These are phyloP conservation scores for Lycocorax pyrrhopterus DNA, from an alignment of 2,113 vertebrate species.

Conservation along the genomic window DNA sequence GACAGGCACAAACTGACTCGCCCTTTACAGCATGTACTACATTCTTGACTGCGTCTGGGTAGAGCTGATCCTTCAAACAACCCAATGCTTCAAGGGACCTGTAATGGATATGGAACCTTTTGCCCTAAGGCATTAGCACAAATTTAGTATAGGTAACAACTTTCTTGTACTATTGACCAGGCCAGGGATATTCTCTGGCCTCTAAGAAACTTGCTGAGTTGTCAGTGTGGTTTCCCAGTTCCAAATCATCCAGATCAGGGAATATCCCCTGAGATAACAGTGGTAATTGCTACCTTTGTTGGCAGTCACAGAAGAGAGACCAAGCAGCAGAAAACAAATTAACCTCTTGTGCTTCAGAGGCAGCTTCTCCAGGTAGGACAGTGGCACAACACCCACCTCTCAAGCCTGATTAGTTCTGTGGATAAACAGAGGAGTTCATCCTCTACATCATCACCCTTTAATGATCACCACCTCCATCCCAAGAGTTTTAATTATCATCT, in stretches of 20 bases:
- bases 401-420: not conserved
- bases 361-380: not conserved
- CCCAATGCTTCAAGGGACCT: not conserved
- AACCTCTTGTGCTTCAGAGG: conserved; percentile 21
- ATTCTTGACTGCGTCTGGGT: not conserved
- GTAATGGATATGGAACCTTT: not conserved
- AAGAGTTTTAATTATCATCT: conserved; percentile 9
- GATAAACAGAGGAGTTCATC: conserved; percentile 1
- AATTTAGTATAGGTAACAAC: not conserved
- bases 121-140: not conserved
- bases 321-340: not conserved
- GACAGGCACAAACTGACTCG: not conserved
- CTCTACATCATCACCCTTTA: conserved; percentile 24
- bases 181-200: not conserved
- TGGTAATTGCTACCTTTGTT: conserved; percentile 33
- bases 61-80: conserved; percentile 8
- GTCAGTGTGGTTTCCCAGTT: not conserved
- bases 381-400: not conserved
- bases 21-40: not conserved
- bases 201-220: not conserved
- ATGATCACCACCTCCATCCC: not conserved
- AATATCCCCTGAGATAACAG: not conserved
- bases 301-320: conserved; percentile 11
- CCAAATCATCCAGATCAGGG: not conserved
- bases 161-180: not conserved